phyloP scores from a whole-genome alignment of 1,140 invertebrate species.

The Steinernema khuongi region DNA sequence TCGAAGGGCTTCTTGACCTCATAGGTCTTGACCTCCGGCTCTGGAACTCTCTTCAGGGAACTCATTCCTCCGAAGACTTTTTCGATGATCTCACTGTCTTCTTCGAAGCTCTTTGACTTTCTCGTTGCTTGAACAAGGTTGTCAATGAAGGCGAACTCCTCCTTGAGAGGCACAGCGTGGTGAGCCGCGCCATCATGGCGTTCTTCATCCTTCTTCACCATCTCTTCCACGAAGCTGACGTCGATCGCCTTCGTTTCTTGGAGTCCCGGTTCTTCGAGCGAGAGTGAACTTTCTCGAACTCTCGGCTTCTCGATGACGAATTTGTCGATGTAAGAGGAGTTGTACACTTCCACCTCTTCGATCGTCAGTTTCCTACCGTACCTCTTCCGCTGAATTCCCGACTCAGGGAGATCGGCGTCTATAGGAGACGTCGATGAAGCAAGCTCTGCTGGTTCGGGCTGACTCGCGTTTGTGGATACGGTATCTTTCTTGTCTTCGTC shows the following conservation, averaged over 20 bases:
- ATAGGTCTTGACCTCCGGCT: background rate
- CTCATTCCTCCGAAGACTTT: background rate
- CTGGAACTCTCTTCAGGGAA: background rate
- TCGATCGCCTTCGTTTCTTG: no score
- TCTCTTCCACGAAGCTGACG: background rate
- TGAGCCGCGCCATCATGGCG: background rate
- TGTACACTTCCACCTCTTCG: background rate
- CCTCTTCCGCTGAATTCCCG: background rate
- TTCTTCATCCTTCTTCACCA: background rate
- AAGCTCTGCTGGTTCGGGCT: background rate
- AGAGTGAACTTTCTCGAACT: background rate
- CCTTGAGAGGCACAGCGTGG: background rate
- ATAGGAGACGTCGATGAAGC: background rate
- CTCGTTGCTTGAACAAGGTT: background rate
- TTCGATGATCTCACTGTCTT: background rate
- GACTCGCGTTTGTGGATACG: background rate
- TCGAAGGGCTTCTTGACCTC: background rate
- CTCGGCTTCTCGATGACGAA: background rate
- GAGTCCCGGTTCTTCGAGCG: background rate
- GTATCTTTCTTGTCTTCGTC: background rate
- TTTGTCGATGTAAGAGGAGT: background rate
- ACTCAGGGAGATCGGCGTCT: background rate
- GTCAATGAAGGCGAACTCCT: background rate
- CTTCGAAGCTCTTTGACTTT: background rate
- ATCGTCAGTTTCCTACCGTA: background rate